Evolutionary conservation across 2,888 invertebrate genomes (phyloP), one percentile per base, ranked within the genome.

Genomic region (Dasypogon diadema): DNA sequence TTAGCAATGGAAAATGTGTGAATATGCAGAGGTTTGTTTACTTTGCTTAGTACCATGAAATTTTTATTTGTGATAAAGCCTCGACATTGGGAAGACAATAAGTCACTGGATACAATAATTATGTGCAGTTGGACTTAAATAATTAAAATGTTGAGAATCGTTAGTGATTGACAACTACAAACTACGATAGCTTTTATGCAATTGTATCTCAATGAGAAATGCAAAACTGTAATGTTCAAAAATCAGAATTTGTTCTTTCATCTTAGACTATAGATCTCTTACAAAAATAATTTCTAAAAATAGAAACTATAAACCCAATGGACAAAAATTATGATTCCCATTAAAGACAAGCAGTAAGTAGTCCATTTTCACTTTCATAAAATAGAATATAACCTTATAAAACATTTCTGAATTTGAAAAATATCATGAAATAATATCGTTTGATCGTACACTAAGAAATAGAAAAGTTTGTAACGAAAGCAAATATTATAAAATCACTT

Each of bases 201-300:
- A 24, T 8, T n/a, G 30, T 30, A 30, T 8, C 8, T 30, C 4
- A 30, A 8, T 30, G 3, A 30, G 8, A 3, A 30, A 30, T 8
- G 8, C 3, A 30, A 30, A 30, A 5, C 30, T 30, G 4, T 8
- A 30, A 30, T 30, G 30, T 30, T 30, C 30, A 30, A 3, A 30
- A 30, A 30, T 30, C 8, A 30, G 30, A 8, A 30, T 5, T 16
- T 60, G 10, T 60, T 60, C 6, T 60, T 10, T 60, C n/a, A n/a
- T 16, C 60, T 60, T 60, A 60, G 16, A 42, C 18, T 18, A 34
- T 60, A 37, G 8, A 30, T 60, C n/a, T 21, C 21, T 60, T 21
- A 21, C 60, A 60, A 60, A 60, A 60, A 60, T 60, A 60, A 60
- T 37, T 37, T 60, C 60, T 60, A 37, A 34, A 60, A 60, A 60